These are phyloP conservation scores for Drosophila melanica DNA, from an alignment of 1,140 invertebrate genomes.

Conservation along the genomic window DNA sequence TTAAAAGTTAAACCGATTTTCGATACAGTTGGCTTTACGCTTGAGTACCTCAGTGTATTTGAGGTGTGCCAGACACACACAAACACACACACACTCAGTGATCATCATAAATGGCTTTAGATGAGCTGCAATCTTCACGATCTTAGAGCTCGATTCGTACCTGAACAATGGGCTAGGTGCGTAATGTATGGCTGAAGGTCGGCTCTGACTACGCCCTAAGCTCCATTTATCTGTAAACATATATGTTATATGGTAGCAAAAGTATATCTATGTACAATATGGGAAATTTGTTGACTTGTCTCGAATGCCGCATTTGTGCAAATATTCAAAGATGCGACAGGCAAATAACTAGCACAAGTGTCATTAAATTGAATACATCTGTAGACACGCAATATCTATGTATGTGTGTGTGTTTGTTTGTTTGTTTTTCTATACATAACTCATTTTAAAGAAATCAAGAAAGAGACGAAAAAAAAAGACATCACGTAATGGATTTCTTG, in stretches of 20 bases:
- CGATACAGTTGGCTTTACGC: constrained; percentile 65
- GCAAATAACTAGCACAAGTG: constrained; percentile 53
- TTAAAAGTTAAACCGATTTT: constrained; percentile 63
- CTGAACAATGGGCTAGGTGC: constrained; percentile 23
- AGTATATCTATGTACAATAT: constrained; percentile 22
- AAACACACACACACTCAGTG: constrained; percentile 1
- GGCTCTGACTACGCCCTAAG: constrained; percentile 31
- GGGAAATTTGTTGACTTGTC: constrained; percentile 9
- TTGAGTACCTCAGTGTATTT: constrained; percentile 46
- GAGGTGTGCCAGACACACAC: constrained; percentile 49
- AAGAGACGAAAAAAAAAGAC: neutral
- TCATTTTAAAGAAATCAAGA: constrained; percentile 7
- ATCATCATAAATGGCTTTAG: constrained; percentile 17
- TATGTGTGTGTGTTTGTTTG: neutral
- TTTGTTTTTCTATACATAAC: constrained; percentile 2
- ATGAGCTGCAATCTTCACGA: constrained; percentile 20
- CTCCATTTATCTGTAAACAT: neutral
- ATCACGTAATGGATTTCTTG: constrained; percentile 65
- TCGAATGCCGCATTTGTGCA: constrained; percentile 49
- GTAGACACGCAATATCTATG: constrained; percentile 3
- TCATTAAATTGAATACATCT: constrained; percentile 44
- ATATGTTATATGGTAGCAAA: neutral
- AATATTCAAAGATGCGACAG: constrained; percentile 46
- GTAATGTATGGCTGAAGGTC: constrained; percentile 36
- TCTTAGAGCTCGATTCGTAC: constrained; percentile 18